These are phyloP conservation scores for Oncorhynchus nerka DNA, from an alignment of 2,113 vertebrate genomes.

Conservation along the genomic window DNA sequence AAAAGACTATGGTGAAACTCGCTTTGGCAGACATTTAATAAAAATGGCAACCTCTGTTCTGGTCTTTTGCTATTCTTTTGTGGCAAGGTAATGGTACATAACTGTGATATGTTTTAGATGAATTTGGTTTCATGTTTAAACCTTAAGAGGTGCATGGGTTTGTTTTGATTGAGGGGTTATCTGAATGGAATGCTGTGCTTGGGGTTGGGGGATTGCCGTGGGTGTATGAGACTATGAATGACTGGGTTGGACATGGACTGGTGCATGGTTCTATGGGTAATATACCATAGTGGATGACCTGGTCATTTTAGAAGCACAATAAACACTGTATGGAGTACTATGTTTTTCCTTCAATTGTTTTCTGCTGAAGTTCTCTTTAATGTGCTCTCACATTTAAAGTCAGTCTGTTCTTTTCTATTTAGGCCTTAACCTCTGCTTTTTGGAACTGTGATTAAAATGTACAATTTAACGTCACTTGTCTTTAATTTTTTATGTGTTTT, in stretches of 20 bases:
- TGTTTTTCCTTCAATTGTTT: too few relatives aligned
- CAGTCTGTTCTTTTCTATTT: too few relatives aligned
- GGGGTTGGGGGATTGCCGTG: background rate
- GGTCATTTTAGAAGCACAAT: constrained; percentile 33
- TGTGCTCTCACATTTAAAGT: too few relatives aligned
- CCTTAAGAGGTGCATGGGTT: constrained; percentile 20
- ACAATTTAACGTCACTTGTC: constrained; percentile 26
- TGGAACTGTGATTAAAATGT: constrained; percentile 49
- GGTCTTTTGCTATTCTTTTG: constrained; percentile 20
- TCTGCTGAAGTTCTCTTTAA: too few relatives aligned
- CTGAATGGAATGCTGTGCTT: background rate
- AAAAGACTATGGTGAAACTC: background rate
- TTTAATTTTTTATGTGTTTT: constrained; percentile 5
- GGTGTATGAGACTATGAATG: background rate
- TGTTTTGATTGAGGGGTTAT: constrained; percentile 5
- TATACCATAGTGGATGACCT: constrained; percentile 38
- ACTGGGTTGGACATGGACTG: background rate
- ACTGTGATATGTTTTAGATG: background rate
- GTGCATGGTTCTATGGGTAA: constrained; percentile 21
- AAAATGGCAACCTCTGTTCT: constrained; percentile 14
- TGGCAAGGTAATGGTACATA: background rate
- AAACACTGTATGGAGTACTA: background rate
- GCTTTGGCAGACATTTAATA: background rate
- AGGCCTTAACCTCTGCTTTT: too few relatives aligned
- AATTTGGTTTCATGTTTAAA: constrained; percentile 2